Percentiles rank a stretch among this genome's conserved stretches.
These are phyloP conservation scores for Agonopterix alstromeriana DNA, from an alignment of 2,888 invertebrate genomes.

Conservation along the genomic window DNA sequence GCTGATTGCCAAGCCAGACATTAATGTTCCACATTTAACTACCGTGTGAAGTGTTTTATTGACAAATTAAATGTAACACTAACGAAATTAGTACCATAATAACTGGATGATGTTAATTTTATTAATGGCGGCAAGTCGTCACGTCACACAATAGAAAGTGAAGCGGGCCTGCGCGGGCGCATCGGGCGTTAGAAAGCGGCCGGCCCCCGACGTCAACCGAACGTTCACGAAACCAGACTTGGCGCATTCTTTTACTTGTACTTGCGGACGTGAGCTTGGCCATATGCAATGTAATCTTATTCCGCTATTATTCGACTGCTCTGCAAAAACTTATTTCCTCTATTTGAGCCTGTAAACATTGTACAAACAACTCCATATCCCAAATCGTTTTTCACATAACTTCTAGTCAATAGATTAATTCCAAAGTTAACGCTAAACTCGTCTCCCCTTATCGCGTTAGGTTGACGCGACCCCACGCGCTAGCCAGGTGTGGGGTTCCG, in stretches of 20 bases:
- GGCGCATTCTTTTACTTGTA: conserved; percentile 55
- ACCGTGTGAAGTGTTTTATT: conserved; percentile 14
- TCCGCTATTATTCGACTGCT: too few relatives aligned
- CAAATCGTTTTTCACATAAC: conserved; percentile 1
- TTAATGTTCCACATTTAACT: too few relatives aligned
- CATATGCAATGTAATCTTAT: not conserved
- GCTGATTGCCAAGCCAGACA: too few relatives aligned
- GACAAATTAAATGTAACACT: not conserved
- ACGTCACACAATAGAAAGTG: conserved; percentile 69
- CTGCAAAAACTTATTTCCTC: too few relatives aligned
- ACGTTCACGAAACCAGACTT: conserved; percentile 43
- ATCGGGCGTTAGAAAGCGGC: conserved; percentile 69
- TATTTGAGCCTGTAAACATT: too few relatives aligned
- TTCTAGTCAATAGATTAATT: conserved; percentile 29
- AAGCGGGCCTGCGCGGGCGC: conserved; percentile 58
- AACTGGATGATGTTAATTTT: conserved; percentile 8
- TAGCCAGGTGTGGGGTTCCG: conserved; percentile 59
- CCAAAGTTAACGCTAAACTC: conserved; percentile 42
- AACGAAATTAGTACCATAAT: not conserved
- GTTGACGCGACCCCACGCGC: conserved; percentile 50
- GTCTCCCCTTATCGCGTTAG: conserved; percentile 44
- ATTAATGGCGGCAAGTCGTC: conserved; percentile 17
- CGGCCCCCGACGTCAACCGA: conserved; percentile 38
- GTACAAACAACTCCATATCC: not conserved
- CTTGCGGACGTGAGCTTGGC: conserved; percentile 3